Conservation (phyloP, 2,113 vertebrate species). For the Okapia johnstoni region DNA sequence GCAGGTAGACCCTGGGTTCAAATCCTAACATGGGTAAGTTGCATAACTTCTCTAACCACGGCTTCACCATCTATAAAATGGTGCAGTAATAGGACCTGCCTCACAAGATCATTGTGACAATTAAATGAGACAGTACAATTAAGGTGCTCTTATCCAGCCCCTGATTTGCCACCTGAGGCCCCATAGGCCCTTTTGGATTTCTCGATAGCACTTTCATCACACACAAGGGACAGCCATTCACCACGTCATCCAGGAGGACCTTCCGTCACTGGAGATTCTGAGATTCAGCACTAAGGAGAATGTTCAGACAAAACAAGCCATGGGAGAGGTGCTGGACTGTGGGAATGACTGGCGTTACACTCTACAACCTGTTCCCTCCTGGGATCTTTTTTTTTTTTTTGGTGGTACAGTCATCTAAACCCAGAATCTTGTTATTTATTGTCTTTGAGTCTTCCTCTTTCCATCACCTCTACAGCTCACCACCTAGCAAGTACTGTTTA, state of each 20-base stretch:
- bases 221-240: neutral
- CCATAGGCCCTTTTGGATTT: neutral
- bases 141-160: neutral
- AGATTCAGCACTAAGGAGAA: neutral
- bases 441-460: neutral
- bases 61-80: neutral
- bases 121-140: neutral
- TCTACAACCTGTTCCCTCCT: neutral
- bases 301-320: neutral
- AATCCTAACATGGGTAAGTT: neutral
- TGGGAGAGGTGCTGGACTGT: neutral
- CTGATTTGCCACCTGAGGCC: neutral
- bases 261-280: neutral
- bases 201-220: neutral
- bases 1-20: neutral
- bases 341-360: neutral
- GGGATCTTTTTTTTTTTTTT: neutral
- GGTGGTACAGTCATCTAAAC: neutral
- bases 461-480: neutral
- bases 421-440: neutral
- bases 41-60: neutral
- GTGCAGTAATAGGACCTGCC: neutral
- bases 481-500: neutral
- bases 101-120: neutral
- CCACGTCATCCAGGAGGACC: neutral